Conservation (phyloP, 2,113 vertebrate species). For the Phalacrocorax aristotelis region DNA sequence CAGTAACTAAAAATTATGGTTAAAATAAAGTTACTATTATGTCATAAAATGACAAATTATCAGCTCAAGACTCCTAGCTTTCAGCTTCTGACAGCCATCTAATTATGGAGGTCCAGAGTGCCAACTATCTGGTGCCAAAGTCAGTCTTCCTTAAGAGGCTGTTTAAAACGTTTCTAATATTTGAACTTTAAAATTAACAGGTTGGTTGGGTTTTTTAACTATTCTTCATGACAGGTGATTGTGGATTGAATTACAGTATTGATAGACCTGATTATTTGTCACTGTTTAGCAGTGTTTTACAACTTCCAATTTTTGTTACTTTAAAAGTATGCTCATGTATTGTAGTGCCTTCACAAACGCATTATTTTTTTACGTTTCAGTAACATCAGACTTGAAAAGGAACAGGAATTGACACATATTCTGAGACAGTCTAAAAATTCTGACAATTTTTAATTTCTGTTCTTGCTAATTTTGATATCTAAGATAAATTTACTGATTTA, state of each 20-base stretch:
- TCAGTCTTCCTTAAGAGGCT: neutral
- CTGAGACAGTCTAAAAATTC: neutral
- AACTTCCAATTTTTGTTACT: neutral
- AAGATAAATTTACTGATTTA: neutral
- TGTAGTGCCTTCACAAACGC: neutral
- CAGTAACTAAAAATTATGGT: neutral
- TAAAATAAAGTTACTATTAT: neutral
- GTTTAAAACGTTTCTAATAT: neutral
- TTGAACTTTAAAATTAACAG: neutral
- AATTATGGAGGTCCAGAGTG: neutral
- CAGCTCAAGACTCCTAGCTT: neutral
- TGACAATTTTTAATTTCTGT: neutral
- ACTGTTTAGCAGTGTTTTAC: neutral
- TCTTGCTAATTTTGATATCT: neutral
- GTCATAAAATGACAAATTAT: neutral
- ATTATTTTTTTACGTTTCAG: neutral
- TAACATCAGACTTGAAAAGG: neutral
- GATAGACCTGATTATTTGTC: neutral
- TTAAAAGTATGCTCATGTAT: neutral
- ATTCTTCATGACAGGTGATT: neutral
- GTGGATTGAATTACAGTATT: neutral
- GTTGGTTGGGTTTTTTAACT: neutral
- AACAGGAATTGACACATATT: neutral
- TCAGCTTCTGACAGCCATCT: neutral
- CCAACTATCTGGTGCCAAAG: neutral